Percentiles rank a stretch among this genome's conserved stretches.
Evolutionary conservation across 2,888 invertebrate species (phyloP).

Genomic region (Orthosia gothica): DNA sequence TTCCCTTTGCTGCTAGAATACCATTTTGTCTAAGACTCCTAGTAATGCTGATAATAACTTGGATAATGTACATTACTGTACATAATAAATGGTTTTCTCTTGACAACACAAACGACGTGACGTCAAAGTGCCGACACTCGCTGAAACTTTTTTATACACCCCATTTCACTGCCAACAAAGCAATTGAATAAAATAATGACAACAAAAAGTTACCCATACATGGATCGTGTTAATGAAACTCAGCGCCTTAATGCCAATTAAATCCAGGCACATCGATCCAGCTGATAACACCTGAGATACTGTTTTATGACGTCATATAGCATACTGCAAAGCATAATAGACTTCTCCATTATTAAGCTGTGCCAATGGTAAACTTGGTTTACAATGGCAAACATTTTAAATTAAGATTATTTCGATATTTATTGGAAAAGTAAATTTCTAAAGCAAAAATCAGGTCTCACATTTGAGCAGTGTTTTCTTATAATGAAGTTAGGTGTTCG

Average conservation of each 20-base stretch:
- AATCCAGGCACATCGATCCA: conserved; percentile 16
- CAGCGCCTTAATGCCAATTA: conserved; percentile 11
- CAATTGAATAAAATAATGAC: background rate
- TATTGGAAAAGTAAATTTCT: no score
- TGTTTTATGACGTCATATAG: conserved; percentile 30
- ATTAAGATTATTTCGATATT: no score
- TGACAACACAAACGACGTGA: no score
- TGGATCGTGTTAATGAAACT: conserved; percentile 9
- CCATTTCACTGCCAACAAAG: background rate
- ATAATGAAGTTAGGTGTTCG: no score
- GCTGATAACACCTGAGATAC: conserved; percentile 11
- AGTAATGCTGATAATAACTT: no score
- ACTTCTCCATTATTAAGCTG: conserved; percentile 14
- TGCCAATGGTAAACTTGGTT: conserved; percentile 14
- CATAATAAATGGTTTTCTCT: no score
- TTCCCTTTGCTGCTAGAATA: no score
- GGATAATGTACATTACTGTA: no score
- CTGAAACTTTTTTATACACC: background rate
- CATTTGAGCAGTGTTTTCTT: no score
- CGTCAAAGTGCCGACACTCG: background rate
- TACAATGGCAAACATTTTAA: background rate
- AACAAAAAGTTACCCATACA: background rate
- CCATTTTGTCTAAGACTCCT: no score
- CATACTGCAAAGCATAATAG: conserved; percentile 6
- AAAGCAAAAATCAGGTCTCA: no score